Evolutionary conservation across 2,113 vertebrate genomes (phyloP).

Genomic region (Neogale vison): DNA sequence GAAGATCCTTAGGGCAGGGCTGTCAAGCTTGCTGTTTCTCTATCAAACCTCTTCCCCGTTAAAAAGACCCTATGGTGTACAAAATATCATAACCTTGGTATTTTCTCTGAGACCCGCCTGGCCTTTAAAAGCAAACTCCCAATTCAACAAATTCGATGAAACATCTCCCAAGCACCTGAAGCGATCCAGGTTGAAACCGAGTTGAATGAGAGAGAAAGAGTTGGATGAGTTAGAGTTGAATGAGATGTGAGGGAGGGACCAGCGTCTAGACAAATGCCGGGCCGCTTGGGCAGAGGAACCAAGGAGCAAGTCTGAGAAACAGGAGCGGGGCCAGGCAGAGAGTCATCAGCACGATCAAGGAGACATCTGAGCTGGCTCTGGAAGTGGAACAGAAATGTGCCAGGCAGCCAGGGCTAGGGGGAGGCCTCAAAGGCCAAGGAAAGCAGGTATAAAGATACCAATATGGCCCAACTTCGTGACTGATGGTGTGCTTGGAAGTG

Average conservation of each 20-base stretch:
- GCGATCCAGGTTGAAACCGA: neutral
- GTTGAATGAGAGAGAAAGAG: neutral
- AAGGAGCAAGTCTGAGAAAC: neutral
- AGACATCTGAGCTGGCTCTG: neutral
- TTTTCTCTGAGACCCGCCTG: neutral
- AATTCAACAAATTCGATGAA: neutral
- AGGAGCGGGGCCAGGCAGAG: neutral
- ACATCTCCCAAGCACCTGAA: neutral
- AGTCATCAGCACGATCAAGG: neutral
- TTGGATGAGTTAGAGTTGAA: neutral
- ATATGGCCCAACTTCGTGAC: neutral
- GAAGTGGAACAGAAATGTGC: neutral
- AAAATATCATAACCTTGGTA: neutral
- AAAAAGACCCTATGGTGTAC: neutral
- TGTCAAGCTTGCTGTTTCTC: neutral
- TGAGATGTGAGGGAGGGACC: neutral
- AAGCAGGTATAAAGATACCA: neutral
- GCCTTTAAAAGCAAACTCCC: neutral
- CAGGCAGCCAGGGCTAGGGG: neutral
- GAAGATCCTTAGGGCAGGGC: neutral
- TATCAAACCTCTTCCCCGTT: neutral
- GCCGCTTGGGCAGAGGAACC: no score
- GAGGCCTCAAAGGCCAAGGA: neutral
- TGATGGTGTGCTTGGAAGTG: neutral
- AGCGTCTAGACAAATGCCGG: rapidly evolving